Conservation (phyloP, 2,888 invertebrate genomes). For the Notodromas monacha region DNA sequence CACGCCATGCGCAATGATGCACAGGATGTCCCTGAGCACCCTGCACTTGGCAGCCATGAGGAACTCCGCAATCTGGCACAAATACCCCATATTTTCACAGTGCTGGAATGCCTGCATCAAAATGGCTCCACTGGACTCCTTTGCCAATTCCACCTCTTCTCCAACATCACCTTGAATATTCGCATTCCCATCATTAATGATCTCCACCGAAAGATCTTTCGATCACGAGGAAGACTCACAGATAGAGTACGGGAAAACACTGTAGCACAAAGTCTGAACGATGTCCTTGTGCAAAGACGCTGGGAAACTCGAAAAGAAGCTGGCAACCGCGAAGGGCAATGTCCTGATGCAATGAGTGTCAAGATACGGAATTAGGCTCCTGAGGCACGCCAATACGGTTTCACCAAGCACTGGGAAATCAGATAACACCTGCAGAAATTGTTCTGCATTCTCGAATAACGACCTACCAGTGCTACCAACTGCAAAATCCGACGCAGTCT, state of each 20-base stretch:
- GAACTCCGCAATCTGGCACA: constrained; percentile 80
- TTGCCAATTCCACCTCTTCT: no score
- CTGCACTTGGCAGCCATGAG: constrained; percentile 71
- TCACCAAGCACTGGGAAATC: constrained; percentile 48
- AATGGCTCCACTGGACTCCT: no score
- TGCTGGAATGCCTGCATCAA: constrained; percentile 94
- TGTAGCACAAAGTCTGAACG: constrained; percentile 70
- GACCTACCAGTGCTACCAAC: constrained; percentile 46
- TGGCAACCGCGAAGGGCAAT: constrained; percentile 70
- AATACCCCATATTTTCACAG: constrained; percentile 69
- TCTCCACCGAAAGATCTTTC: no score
- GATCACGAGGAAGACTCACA: no score
- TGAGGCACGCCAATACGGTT: constrained; percentile 65
- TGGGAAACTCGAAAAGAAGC: constrained; percentile 70
- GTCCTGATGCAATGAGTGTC: constrained; percentile 86
- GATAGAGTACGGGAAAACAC: constrained; percentile 78
- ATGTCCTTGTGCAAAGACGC: constrained; percentile 66
- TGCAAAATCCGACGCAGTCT: constrained; percentile 68
- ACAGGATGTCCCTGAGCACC: constrained; percentile 65
- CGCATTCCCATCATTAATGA: no score
- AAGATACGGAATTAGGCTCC: constrained; percentile 75
- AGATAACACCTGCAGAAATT: constrained; percentile 10
- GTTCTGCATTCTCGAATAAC: constrained; percentile 7
- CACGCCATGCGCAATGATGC: constrained; percentile 86
- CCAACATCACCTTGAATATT: no score